Evolutionary conservation across 2,888 invertebrate species (phyloP), one percentile per base, ranked within the genome.

Genomic region (Elysia crispata): DNA sequence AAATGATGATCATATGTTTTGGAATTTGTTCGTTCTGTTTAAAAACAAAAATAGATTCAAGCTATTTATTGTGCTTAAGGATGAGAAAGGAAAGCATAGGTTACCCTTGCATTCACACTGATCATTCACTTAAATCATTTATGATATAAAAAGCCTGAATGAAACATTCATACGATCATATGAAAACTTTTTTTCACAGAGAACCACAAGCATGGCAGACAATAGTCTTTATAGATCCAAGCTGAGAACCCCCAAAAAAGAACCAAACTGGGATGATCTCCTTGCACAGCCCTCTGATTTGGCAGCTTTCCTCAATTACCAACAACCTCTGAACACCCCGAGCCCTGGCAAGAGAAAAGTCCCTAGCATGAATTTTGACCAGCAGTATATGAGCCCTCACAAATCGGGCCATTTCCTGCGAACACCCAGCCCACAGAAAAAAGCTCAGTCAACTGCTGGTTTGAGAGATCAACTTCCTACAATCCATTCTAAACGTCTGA

Each of bases 321-420:
- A 66, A 25, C 49, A 54, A 5, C 73, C 50, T 28, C 25, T 74
- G 49, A 74, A 54, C 31, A 74, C 79, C 13, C 74, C 74, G 6
- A 79, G 79, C 57, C 79, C 79, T 25, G 25, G 13, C 18, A 79
- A 74, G 41, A 74, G 31, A 25, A 54, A 72, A 41, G 33, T 18
- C 3, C 15, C 20, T n/a, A n/a, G 20, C 25, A 49, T 67, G 50
- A n/a, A 49, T 41, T 75, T 49, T 60, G 30, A 25, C 6, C n/a
- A 13, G 18, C 11, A 54, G 1, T 25, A 28, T 25, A 30, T 50
- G 25, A 80, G 80, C 25, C 76, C 80, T 6, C 76, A 76, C 28
- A 76, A 76, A 33, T 76, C 76, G n/a, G 80, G 80, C 20, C 76
- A 80, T 72, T 76, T 80, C 30, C 64, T 80, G 20, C 76, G 80